Evolutionary conservation across 2,113 vertebrate genomes (phyloP), one percentile per base, ranked within the genome.

Genomic region (Rafetus swinhoei): DNA sequence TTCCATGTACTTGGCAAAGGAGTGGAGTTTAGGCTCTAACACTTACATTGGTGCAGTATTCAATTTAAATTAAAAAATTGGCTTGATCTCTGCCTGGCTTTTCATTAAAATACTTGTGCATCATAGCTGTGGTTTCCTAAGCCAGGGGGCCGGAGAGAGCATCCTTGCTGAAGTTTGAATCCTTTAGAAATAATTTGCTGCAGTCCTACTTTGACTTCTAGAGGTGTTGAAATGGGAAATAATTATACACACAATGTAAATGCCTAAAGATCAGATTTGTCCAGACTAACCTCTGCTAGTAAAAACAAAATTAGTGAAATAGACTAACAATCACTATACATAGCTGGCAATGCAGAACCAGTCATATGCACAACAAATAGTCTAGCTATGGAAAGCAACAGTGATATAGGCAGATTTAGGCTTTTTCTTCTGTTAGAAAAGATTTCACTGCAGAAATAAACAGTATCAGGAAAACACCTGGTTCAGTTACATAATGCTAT

Each of bases 1-100:
- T 97, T 95, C 95, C 93, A 88, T 94, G 96, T 96, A 93, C 77
- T 94, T 93, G 77, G 72, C 83, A 91, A 96, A 90, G 85, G 62
- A 90, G 81, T 76, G 52, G 84, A 81, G 52, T 94, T 97, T 90
- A 89, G 84, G 91, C n/a, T 96, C 82, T 82, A 35, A 79, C 6
- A 18, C 89, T 90, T 91, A 59, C 72, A 95, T 97, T 90, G 84
- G 93, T 94, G 72, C 82, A 95, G 81, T 95, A 91, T 72, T 93
- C 93, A 76, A 89, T 96, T 96, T 95, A 94, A 95, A 96, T 87
- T 87, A 81, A 96, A 86, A 29, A 45, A 50, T 87, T 81, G 90
- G 62, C 45, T 39, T 82, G 84, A 72, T 84, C 55, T n/a, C 77
- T 91, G 86, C 81, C 89, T 96, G 95, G 82, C 32, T 96, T 95